Percentiles rank a stretch among this genome's conserved stretches.
Evolutionary conservation across 1,140 invertebrate genomes (phyloP).

Genomic region (Bactericera cockerelli): DNA sequence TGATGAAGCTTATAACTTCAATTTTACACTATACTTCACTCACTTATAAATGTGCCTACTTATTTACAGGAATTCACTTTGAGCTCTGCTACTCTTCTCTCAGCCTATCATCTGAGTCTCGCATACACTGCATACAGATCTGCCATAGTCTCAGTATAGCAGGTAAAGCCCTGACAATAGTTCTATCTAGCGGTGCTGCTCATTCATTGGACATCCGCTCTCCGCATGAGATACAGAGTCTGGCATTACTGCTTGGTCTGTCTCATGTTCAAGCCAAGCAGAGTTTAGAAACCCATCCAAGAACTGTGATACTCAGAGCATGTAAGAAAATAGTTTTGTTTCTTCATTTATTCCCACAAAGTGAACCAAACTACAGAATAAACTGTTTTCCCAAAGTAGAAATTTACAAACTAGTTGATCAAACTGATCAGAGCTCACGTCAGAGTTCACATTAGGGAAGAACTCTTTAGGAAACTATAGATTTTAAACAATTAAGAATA

Average conservation of each 20-base stretch:
- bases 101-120: background rate
- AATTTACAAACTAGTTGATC: too few relatives aligned
- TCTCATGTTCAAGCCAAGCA: background rate
- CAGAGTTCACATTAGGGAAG: too few relatives aligned
- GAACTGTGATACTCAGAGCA: background rate
- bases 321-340: too few relatives aligned
- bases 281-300: background rate
- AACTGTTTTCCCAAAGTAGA: too few relatives aligned
- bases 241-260: background rate
- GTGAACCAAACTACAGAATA: too few relatives aligned
- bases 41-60: too few relatives aligned
- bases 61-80: background rate
- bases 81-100: background rate
- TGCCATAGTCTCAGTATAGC: background rate
- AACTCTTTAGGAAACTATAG: too few relatives aligned
- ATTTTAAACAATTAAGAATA: too few relatives aligned
- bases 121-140: background rate
- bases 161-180: background rate
- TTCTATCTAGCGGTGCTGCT: background rate
- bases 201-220: background rate
- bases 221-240: background rate
- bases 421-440: too few relatives aligned
- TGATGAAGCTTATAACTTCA: too few relatives aligned
- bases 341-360: too few relatives aligned
- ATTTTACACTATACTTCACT: too few relatives aligned